Conservation (phyloP, 2,888 invertebrate genomes). For the Phasia obesa region DNA sequence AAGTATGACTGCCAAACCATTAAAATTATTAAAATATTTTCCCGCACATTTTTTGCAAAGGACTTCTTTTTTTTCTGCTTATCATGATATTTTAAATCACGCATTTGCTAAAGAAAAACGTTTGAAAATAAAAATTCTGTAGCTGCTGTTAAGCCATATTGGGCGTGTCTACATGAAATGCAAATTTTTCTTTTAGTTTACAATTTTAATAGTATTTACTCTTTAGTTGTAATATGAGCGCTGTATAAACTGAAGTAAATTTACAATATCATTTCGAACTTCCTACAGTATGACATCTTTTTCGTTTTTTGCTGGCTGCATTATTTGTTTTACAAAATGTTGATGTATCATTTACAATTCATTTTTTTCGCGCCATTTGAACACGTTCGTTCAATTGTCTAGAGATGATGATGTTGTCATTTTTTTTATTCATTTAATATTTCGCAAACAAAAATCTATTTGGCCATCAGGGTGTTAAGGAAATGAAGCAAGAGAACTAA, state of each 20-base stretch:
- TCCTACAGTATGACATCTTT: slow-evolving; percentile 48
- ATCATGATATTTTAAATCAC: slow-evolving; percentile 71
- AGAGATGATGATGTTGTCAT: slow-evolving; percentile 63
- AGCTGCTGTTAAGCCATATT: slow-evolving; percentile 58
- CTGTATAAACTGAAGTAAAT: slow-evolving; percentile 28
- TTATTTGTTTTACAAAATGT: slow-evolving; percentile 51
- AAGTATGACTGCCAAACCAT: slow-evolving; percentile 75
- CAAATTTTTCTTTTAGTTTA: slow-evolving; percentile 67
- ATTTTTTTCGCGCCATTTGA: slow-evolving; percentile 65
- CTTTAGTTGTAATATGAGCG: neutral
- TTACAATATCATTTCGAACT: slow-evolving; percentile 62
- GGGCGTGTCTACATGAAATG: slow-evolving; percentile 71
- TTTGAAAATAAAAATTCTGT: slow-evolving; percentile 43
- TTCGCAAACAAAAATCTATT: neutral
- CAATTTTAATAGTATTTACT: slow-evolving; percentile 50
- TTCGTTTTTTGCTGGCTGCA: neutral
- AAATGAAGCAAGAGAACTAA: slow-evolving; percentile 5
- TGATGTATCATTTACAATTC: slow-evolving; percentile 66
- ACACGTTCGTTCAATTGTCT: slow-evolving; percentile 69
- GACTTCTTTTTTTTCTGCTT: slow-evolving; percentile 58
- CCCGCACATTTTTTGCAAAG: slow-evolving; percentile 41
- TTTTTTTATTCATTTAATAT: slow-evolving; percentile 18
- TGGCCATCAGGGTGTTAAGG: slow-evolving; percentile 46
- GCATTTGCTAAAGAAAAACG: slow-evolving; percentile 62
- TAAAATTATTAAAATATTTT: slow-evolving; percentile 81